Evolutionary conservation across 2,797 vertebrate genomes (phyloP).

Genomic region (Alcedo quadribrachys): DNA sequence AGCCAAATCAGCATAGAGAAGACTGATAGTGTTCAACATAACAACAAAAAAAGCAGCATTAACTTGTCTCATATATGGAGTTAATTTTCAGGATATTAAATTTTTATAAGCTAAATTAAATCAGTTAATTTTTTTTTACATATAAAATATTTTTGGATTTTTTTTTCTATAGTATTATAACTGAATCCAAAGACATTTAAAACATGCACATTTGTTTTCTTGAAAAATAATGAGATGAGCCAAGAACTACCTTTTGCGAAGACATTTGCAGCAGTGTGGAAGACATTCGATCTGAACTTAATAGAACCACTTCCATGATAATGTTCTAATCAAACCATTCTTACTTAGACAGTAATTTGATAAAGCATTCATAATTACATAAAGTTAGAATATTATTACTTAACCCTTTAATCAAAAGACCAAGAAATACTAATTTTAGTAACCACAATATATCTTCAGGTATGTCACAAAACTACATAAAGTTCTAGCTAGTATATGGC

Average conservation of each 20-base stretch:
- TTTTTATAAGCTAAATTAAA: not conserved
- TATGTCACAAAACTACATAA: not conserved
- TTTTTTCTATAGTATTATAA: not conserved
- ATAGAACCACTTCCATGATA: not conserved
- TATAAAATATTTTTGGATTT: not conserved
- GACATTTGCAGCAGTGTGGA: not conserved
- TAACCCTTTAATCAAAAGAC: not conserved
- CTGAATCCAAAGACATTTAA: not conserved
- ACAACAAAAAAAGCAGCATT: not conserved
- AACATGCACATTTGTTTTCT: not conserved
- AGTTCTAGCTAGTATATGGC: not conserved
- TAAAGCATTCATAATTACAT: not conserved
- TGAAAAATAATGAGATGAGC: not conserved
- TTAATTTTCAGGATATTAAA: not conserved
- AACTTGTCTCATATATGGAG: not conserved
- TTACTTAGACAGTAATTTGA: not conserved
- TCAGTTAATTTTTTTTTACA: not conserved
- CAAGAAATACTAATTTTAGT: not conserved
- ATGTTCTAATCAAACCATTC: not conserved
- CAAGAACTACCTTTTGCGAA: not conserved
- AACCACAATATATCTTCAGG: not conserved
- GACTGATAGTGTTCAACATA: not conserved
- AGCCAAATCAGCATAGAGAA: not conserved
- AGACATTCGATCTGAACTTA: slow-evolving; percentile 8
- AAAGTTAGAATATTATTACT: not conserved